Conservation (phyloP, 1,140 invertebrate genomes). For the Aethina tumida region DNA sequence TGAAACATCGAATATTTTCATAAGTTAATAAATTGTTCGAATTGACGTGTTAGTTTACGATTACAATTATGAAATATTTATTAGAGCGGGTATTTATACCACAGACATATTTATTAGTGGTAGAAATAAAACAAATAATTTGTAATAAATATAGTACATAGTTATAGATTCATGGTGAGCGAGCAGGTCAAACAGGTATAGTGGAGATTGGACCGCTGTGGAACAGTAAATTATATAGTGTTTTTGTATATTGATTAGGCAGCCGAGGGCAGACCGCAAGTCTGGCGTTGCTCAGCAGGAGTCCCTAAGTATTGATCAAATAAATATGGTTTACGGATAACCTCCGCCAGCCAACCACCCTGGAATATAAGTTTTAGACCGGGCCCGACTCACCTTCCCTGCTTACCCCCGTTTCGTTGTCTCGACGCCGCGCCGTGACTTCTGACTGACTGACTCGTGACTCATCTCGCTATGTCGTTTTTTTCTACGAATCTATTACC, state of each 20-base stretch:
- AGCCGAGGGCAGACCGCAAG: constrained; percentile 27
- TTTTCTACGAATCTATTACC: no score
- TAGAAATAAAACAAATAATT: constrained; percentile 27
- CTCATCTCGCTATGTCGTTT: no score
- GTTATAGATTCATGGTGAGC: constrained; percentile 24
- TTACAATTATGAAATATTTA: constrained; percentile 28
- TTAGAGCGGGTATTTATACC: constrained; percentile 19
- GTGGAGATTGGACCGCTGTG: constrained; percentile 18
- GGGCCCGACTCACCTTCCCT: no score
- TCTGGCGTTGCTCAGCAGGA: constrained; percentile 29
- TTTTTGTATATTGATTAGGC: constrained; percentile 32
- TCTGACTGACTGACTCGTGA: no score
- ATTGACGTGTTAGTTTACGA: constrained; percentile 25
- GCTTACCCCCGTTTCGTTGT: no score
- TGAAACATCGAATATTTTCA: constrained; percentile 15
- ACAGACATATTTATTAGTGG: constrained; percentile 28
- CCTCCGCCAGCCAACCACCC: no score
- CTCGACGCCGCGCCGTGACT: no score
- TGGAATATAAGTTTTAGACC: no score
- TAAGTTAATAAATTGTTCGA: constrained; percentile 22
- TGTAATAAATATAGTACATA: constrained; percentile 27
- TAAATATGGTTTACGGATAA: no score
- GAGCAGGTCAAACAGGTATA: constrained; percentile 16
- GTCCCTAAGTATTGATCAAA: constrained; percentile 31
- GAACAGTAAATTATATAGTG: constrained; percentile 31